Evolutionary conservation across 2,888 invertebrate genomes (phyloP), one percentile per base, ranked within the genome.

Genomic region (Euproctis similis): DNA sequence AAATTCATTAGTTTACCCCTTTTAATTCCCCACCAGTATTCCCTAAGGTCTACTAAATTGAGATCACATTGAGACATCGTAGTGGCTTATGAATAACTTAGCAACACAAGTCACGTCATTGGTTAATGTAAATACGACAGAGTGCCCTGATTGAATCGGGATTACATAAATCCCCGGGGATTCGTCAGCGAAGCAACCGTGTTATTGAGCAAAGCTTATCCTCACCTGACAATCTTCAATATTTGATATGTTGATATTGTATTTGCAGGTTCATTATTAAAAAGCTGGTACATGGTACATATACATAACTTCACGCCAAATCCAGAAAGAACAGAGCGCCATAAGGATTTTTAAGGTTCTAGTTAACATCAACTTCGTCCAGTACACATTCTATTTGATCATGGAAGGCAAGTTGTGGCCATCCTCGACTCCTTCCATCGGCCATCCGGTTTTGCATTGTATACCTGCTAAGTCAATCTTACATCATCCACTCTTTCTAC

Each of bases 91-190:
- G 26, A 21, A 38, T 34, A 31, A 26, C 29, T 34, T 34, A 34
- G 26, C 11, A 29, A 39, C 27, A 23, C 29, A 29, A 48, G 40
- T 46, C 46, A 51, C 46, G 54, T 56, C 50, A 48, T 32, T 42
- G 35, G 34, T 40, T 54, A 58, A 58, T 61, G 51, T 57, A 54
- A 55, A 51, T 51, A 53, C 50, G 42, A 37, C 35, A 36, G 28
- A 39, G 29, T 33, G 35, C 31, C 38, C 36, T 52, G 57, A 59
- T 55, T 60, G 55, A 46, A 52, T 41, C 30, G 45, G 52, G 51
- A 56, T 53, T 53, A 57, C 43, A 45, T 35, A 44, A 52, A 50
- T 55, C 59, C 46, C 45, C 12, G 11, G 42, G 39, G 53, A 28
- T 46, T 38, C 30, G 39, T 35, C 36, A 42, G 31, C 24, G 25